Base-by-base conservation (phyloP, 2,888 invertebrate species). In the Drosophila helvetica region DNA sequence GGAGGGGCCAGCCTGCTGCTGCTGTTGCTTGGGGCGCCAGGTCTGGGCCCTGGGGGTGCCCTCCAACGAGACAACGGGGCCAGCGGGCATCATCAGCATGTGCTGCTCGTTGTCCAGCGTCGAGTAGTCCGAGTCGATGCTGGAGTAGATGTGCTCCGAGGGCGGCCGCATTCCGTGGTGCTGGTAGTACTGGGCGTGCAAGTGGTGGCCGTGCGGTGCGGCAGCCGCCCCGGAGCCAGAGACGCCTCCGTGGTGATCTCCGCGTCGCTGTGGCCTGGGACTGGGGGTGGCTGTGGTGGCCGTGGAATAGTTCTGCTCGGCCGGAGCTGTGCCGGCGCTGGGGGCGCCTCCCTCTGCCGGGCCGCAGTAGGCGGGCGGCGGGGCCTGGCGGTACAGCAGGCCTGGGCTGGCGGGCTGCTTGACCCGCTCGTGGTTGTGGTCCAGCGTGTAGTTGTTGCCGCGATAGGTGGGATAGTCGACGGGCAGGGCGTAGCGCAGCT, bases 121-220 rank as follows among this genome's bases (percentile, higher is more conserved):
- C 60, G 92, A 92, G 90, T 96, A 96, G 92, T 97, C 96, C 75
- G 96, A 96, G 92, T 97, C 97, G 92, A 97, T 97, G 90, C 96
- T 96, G 62, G 96, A 96, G 92, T 97, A 97, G 89, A 97, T 97
- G 91, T 97, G 97, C 92, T 97, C 97, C 86, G 96, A 96, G 81
- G 96, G 94, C 60, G 96, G 96, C 90, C 96, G 93, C 86, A 91
- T 84, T 38, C 80, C 81, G 25, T 86, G 86, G 33, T 92, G 87
- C 76, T 93, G 93, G 42, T 88, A 87, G 64, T 86, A 89, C 70
- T 88, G 80, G 18, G 77, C 87, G 48, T 91, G 90, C 76, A 90
- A 75, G 42, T 90, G 90, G 66, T 80, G 86, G 19, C 33, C 52
- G 1, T 65, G 80, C 59, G 67, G 78, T 66, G 93, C 66, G 7